Percentiles rank a stretch among this genome's conserved stretches.
These are phyloP conservation scores for Agrilus cyanescens DNA, from an alignment of 2,888 invertebrate genomes.

Conservation along the genomic window DNA sequence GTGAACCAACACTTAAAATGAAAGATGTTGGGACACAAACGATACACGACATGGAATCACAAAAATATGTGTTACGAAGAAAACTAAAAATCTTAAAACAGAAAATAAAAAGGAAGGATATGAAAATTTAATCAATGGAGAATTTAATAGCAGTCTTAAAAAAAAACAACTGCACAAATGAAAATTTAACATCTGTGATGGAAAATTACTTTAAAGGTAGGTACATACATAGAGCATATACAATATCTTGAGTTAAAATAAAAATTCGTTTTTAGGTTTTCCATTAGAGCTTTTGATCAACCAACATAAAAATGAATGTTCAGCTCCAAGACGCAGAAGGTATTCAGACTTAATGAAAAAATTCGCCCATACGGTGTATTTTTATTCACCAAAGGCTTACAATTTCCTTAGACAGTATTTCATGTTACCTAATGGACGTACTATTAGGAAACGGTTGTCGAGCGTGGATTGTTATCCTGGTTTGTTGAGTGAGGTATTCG, in stretches of 20 bases:
- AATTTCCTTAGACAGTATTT: constrained; percentile 4
- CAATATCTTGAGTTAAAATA: too few relatives aligned
- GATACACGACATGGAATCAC: constrained; percentile 2
- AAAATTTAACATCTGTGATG: constrained; percentile 4
- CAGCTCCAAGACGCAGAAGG: background rate
- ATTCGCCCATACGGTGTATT: constrained; percentile 7
- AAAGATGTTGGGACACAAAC: too few relatives aligned
- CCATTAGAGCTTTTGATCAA: constrained; percentile 4
- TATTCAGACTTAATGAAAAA: background rate
- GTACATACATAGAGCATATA: too few relatives aligned
- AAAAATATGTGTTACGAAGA: constrained; percentile 4
- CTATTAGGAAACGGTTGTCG: constrained; percentile 7
- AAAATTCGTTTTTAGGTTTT: constrained; percentile 2
- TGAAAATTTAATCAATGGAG: too few relatives aligned
- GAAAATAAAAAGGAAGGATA: too few relatives aligned
- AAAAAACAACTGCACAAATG: constrained; percentile 4
- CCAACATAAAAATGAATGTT: background rate
- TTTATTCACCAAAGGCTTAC: constrained; percentile 8
- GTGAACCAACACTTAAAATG: too few relatives aligned
- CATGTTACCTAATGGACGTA: constrained; percentile 5
- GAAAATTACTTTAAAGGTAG: constrained; percentile 7
- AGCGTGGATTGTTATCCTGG: constrained; percentile 5
- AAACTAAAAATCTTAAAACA: too few relatives aligned
- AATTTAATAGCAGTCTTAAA: too few relatives aligned
- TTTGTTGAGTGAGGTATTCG: too few relatives aligned